Evolutionary conservation across 2,888 invertebrate genomes (phyloP).

Genomic region (Mesorhabditis spiculigera): DNA sequence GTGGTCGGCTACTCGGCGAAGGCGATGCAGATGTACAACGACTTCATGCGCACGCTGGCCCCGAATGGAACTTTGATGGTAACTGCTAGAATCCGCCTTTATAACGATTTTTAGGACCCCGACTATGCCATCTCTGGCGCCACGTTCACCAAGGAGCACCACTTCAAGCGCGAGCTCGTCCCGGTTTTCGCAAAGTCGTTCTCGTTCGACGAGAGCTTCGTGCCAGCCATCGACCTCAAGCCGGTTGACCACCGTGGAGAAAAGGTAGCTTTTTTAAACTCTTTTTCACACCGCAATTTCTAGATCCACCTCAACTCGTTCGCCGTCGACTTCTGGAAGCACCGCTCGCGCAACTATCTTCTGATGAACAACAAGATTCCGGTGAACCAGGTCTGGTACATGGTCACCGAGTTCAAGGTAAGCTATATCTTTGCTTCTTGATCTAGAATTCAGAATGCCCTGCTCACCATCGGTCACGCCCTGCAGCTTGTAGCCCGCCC

Average conservation of each 20-base stretch:
- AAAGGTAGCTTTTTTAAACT: conserved; percentile 18
- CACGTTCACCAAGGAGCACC: no score
- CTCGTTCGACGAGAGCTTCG: conserved; percentile 41
- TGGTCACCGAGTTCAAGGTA: conserved; percentile 47
- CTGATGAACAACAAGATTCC: conserved; percentile 35
- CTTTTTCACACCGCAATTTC: not conserved
- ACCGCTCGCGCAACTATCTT: conserved; percentile 37
- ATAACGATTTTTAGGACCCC: no score
- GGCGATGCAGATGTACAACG: no score
- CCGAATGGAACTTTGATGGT: no score
- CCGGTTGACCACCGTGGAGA: conserved; percentile 45
- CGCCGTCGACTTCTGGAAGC: conserved; percentile 51
- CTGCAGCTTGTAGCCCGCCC: conserved; percentile 37
- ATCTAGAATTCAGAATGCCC: conserved; percentile 26
- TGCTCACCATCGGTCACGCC: conserved; percentile 37
- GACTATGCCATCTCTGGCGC: no score
- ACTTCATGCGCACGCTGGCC: no score
- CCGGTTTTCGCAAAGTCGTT: conserved; percentile 38
- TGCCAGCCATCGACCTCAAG: conserved; percentile 33
- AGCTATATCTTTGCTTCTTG: conserved; percentile 13
- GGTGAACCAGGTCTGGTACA: conserved; percentile 43
- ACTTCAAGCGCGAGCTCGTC: no score
- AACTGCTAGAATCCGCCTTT: no score
- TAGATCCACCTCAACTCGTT: conserved; percentile 49
- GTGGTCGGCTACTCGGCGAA: no score